Base-by-base conservation (phyloP, 2,888 invertebrate genomes). In the Amphiduros pacificus region DNA sequence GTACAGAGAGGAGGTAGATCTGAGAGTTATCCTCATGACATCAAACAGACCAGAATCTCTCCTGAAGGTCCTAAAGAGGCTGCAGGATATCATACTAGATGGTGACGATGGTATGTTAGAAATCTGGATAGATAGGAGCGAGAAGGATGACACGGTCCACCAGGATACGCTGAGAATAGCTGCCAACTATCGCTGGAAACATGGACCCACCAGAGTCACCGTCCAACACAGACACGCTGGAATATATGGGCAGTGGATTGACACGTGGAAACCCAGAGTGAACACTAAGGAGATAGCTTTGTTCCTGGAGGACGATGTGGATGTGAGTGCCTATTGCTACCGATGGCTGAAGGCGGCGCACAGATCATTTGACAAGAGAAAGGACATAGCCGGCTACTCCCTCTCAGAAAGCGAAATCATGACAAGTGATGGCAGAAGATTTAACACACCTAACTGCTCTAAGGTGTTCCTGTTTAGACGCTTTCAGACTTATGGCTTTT, bases 241-340 rank as follows among this genome's bases (percentile, higher is more conserved):
- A 17, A 59, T 73, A 28, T 56, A 63, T 32, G 72, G 71, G 2
- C 71, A 73, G 60, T 73, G 72, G 72, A 52, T 71, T 9, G 54
- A 65, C 4, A 74, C 76, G 0, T 77, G 77, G 77, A 61, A 68
- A n/a, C 71, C 72, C 0, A 51, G 28, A 2, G 6, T 17, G 4
- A 22, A 44, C n/a, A 66, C 63, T 14, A 65, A 70, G 6, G 77
- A 77, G 63, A 70, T 75, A n/a, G 77, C 71, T 1, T 63, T 77
- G 1, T 69, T 77, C 32, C 55, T 77, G 1, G 77, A 77, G 54
- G 77, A 77, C 49, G 77, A 77, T 58, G 40, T 74, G 11, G 69
- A 71, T 14, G 70, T 77, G 1, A 76, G 76, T 0, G 70, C 65
- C 28, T 70, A 67, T 52, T 70, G 73, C 36, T 77, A 75, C 58